Conservation (phyloP, 1,140 invertebrate genomes). For the Rhizoglyphus robini region DNA sequence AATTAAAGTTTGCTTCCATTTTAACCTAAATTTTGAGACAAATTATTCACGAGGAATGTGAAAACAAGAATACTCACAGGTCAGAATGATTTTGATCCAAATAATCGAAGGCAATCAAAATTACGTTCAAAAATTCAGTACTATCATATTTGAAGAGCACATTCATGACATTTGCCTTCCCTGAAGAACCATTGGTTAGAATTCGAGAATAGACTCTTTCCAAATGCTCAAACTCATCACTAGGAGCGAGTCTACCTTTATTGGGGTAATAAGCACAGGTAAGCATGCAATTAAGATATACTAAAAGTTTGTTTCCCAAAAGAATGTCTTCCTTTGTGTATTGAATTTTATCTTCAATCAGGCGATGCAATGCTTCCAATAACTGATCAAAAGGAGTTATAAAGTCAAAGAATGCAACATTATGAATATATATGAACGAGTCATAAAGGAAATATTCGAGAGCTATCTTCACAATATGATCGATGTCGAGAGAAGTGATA, state of each 20-base stretch:
- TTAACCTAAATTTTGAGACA: conserved; percentile 19
- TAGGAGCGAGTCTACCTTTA: not conserved
- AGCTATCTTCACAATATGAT: conserved; percentile 69
- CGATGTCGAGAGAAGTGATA: conserved; percentile 69
- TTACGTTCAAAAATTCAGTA: conserved; percentile 74
- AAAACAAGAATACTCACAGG: conserved; percentile 34
- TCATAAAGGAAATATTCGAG: conserved; percentile 63
- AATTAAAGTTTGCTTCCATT: conserved; percentile 49
- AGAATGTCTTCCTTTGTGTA: conserved; percentile 26
- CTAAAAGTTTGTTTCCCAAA: conserved; percentile 75
- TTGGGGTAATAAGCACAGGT: conserved; percentile 74
- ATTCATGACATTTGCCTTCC: conserved; percentile 33
- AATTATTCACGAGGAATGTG: not conserved
- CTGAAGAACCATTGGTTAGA: not conserved
- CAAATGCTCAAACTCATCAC: not conserved
- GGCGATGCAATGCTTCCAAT: conserved; percentile 30
- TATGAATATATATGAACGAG: conserved; percentile 75
- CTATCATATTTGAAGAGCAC: conserved; percentile 71
- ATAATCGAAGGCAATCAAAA: conserved; percentile 73
- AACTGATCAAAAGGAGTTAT: conserved; percentile 54
- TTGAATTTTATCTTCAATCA: conserved; percentile 20
- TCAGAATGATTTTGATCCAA: conserved; percentile 58
- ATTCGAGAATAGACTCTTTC: not conserved
- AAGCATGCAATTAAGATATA: conserved; percentile 78
- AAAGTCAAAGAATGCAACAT: conserved; percentile 66